A percentile compares a stretch with the other conserved stretches of the same genome.
Evolutionary conservation across 2,797 vertebrate species (phyloP).

Genomic region (Borostomias antarcticus): DNA sequence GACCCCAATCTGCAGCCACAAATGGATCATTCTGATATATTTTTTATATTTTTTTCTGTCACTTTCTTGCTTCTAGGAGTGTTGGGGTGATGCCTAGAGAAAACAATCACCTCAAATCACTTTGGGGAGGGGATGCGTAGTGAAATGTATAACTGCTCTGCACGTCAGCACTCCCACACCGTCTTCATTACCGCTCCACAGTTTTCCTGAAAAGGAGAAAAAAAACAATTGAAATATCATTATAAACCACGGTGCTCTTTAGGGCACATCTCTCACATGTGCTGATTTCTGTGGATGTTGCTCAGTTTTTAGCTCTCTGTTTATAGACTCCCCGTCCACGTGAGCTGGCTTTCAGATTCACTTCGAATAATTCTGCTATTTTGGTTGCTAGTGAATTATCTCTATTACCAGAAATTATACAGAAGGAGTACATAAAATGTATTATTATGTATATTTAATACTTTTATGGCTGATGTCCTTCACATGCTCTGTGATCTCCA

Average conservation of each 20-base stretch:
- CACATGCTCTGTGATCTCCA: neutral
- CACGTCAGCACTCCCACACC: slow-evolving; percentile 26
- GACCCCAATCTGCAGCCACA: neutral
- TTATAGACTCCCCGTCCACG: neutral
- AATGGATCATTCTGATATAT: neutral
- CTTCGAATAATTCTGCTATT: neutral
- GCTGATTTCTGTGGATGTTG: slow-evolving; percentile 3
- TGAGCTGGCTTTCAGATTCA: neutral
- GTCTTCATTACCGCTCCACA: slow-evolving; percentile 48
- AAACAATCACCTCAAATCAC: slow-evolving; percentile 54
- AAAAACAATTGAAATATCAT: neutral
- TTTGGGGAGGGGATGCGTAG: slow-evolving; percentile 32
- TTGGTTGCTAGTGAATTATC: neutral
- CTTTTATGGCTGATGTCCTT: neutral
- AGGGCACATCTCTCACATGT: neutral
- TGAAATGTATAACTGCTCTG: slow-evolving; percentile 45
- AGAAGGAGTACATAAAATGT: too few relatives aligned
- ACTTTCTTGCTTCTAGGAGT: slow-evolving; percentile 44
- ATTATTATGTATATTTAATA: neutral
- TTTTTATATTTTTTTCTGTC: slow-evolving; percentile 25
- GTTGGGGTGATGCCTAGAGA: slow-evolving; percentile 45
- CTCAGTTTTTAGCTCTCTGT: neutral
- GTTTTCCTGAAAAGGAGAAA: slow-evolving; percentile 1
- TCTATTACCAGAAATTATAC: neutral
- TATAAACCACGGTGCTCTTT: neutral